A percentile compares a stretch with the other conserved stretches of the same genome.
phyloP scores from a whole-genome alignment of 2,797 vertebrate species.

The Aldrovandia affinis region DNA sequence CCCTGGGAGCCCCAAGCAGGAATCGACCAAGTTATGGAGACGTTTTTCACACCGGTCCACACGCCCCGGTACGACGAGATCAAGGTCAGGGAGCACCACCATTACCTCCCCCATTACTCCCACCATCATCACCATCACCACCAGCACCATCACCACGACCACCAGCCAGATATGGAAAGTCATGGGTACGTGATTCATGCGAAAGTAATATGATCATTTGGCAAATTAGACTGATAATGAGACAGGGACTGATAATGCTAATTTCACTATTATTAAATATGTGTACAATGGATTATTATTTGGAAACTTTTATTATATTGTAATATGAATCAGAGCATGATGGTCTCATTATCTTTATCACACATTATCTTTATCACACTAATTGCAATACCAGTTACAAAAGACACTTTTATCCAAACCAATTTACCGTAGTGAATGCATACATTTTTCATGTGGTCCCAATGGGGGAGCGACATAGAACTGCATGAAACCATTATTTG shows the following conservation, averaged over 20 bases:
- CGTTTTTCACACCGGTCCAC: slow-evolving; percentile 74
- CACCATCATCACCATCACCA: slow-evolving; percentile 49
- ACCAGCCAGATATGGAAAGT: slow-evolving; percentile 50
- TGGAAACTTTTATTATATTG: neutral
- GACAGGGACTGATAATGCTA: neutral
- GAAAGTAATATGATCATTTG: neutral
- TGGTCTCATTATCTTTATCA: neutral
- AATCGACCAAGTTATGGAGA: slow-evolving; percentile 68
- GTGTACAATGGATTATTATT: neutral
- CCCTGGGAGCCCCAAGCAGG: slow-evolving; percentile 20
- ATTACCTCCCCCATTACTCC: slow-evolving; percentile 42
- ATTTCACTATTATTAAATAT: no score
- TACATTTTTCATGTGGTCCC: no score
- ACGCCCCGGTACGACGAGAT: slow-evolving; percentile 58
- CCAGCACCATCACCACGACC: slow-evolving; percentile 28
- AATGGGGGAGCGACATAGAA: no score
- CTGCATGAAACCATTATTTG: neutral
- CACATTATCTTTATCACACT: no score
- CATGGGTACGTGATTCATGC: slow-evolving; percentile 28
- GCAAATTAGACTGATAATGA: neutral
- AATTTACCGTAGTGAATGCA: no score
- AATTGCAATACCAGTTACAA: no score
- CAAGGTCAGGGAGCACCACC: slow-evolving; percentile 57
- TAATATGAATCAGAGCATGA: neutral
- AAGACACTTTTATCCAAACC: no score